Evolutionary conservation across 35 echinoderm and acorn worm species (phyloP).

Genomic region (Antedon bifida): DNA sequence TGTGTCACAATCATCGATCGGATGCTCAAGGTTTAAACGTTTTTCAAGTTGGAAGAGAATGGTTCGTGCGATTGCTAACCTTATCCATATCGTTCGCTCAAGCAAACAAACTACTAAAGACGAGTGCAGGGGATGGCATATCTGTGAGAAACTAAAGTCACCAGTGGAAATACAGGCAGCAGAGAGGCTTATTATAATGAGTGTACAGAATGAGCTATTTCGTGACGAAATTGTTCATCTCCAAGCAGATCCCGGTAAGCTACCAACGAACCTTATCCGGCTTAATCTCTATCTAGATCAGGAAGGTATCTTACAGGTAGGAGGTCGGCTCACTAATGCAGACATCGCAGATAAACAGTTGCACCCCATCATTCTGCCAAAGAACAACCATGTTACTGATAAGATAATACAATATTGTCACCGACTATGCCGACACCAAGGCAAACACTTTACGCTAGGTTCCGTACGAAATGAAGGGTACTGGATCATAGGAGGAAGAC

Average conservation of each 20-base stretch:
- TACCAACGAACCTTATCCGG: not conserved
- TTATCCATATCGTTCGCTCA: not conserved
- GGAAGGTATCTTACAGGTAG: not conserved
- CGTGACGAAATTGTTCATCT: not conserved
- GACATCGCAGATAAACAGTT: too few species aligned
- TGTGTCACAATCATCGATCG: not conserved
- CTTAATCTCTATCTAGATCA: constrained; percentile 1
- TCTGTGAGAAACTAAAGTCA: not conserved
- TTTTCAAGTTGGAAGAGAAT: constrained; percentile 8
- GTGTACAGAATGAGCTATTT: not conserved
- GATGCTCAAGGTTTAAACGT: not conserved
- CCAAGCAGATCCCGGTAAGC: too few species aligned
- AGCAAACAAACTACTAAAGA: not conserved
- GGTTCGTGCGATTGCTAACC: not conserved
- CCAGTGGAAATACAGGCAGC: not conserved
- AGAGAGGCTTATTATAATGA: constrained; percentile 1
- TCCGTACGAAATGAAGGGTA: constrained; percentile 2
- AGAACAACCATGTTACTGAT: constrained; percentile 6
- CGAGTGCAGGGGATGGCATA: not conserved
- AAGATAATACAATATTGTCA: not conserved
- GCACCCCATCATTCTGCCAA: constrained; percentile 4
- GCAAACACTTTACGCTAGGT: not conserved
- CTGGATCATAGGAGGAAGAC: not conserved
- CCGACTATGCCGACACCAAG: not conserved
- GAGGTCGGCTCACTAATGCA: not conserved